phyloP scores from a whole-genome alignment of 2,113 vertebrate species.

The Choloepus hoffmanni region DNA sequence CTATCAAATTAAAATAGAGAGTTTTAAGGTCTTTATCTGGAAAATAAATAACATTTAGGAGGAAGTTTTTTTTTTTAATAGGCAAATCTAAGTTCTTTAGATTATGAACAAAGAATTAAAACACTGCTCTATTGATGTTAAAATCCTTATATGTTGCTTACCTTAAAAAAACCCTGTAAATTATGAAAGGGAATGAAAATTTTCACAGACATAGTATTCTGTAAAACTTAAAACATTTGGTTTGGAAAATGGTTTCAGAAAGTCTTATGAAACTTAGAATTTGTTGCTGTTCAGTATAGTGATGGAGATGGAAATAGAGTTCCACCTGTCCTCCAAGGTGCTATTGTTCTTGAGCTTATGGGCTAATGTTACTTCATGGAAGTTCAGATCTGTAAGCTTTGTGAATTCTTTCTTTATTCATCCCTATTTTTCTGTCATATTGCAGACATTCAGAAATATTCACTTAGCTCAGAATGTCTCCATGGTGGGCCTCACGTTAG shows the following conservation, averaged over 20 bases:
- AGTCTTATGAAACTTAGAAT: not conserved
- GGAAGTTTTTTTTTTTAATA: not conserved
- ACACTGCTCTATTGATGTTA: not conserved
- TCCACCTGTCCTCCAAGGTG: not conserved
- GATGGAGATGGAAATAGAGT: not conserved
- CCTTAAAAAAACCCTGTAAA: not conserved
- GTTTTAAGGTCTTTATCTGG: not conserved
- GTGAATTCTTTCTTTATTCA: not conserved
- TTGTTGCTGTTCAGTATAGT: not conserved
- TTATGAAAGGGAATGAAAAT: not conserved
- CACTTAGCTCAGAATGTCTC: not conserved
- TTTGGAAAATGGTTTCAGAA: constrained; percentile 20
- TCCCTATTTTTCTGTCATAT: not conserved
- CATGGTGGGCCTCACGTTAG: not conserved
- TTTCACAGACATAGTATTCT: not conserved
- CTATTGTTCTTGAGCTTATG: not conserved
- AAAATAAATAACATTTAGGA: constrained; percentile 18
- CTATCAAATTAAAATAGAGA: constrained; percentile 9
- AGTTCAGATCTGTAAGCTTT: not conserved
- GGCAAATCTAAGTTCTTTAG: not conserved
- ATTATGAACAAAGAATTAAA: constrained; percentile 29
- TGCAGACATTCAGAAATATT: not conserved
- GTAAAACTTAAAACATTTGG: constrained; percentile 3
- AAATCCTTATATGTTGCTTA: not conserved
- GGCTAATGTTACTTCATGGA: not conserved